Conservation (phyloP, 1,140 invertebrate genomes). For the Aphaenogaster floridana region DNA sequence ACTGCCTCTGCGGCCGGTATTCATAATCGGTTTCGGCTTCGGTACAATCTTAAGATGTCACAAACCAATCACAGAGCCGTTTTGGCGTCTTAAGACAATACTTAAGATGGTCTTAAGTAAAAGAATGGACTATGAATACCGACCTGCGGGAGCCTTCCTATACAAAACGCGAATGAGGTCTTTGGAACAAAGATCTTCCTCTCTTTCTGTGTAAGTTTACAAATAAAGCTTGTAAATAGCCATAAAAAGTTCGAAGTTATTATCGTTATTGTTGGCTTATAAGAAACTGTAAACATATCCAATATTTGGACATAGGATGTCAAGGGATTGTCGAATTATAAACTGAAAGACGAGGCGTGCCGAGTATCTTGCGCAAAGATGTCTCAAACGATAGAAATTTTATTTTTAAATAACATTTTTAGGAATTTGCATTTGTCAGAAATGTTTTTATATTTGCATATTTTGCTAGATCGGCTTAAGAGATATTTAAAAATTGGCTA, state of each 20-base stretch:
- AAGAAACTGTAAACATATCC: slow-evolving; percentile 46
- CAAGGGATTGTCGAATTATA: not conserved
- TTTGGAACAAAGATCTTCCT: not conserved
- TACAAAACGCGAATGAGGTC: not conserved
- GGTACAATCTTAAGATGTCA: too few species aligned
- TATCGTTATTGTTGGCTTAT: not conserved
- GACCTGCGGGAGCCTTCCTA: too few species aligned
- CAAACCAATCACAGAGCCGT: too few species aligned
- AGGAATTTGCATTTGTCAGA: not conserved
- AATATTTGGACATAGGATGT: not conserved
- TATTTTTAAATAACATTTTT: not conserved
- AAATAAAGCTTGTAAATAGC: slow-evolving; percentile 3
- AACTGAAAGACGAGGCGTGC: not conserved
- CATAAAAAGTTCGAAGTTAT: slow-evolving; percentile 25
- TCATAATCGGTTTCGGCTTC: too few species aligned
- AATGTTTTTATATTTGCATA: not conserved
- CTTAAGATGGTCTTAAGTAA: too few species aligned
- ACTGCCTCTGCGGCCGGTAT: not conserved
- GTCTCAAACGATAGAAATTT: not conserved
- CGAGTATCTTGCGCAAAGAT: not conserved
- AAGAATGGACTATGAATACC: too few species aligned
- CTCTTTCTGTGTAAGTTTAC: slow-evolving; percentile 3
- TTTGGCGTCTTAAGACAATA: too few species aligned
- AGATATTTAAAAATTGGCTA: not conserved
- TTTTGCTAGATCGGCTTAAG: not conserved